Percentiles rank a stretch among this genome's conserved stretches.
Conservation (phyloP, 1,140 invertebrate genomes). For the Portunus trituberculatus region DNA sequence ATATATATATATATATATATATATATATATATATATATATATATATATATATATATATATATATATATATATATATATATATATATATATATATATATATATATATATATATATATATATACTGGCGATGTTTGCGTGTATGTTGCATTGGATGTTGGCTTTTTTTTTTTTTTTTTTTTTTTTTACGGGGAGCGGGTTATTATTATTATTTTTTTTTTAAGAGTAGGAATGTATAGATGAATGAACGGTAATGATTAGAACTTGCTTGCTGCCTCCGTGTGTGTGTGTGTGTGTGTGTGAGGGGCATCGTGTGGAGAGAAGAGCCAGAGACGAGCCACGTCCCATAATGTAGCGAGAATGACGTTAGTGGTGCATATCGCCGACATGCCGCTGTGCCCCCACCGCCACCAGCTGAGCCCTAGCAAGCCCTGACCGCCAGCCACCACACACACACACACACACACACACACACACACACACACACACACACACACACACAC, state of each 20-base stretch:
- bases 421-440: not conserved
- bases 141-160: not conserved
- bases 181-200: no score
- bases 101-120: constrained; percentile 47
- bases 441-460: no score
- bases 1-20: not conserved
- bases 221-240: not conserved
- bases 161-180: no score
- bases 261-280: not conserved
- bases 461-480: no score
- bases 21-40: not conserved
- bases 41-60: not conserved
- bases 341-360: constrained; percentile 31
- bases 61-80: not conserved
- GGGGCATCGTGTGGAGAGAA: not conserved
- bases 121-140: not conserved
- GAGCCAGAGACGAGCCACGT: not conserved
- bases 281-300: not conserved
- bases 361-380: constrained; percentile 42
- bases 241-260: not conserved
- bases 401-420: constrained; percentile 36
- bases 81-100: constrained; percentile 37
- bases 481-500: no score
- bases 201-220: no score
- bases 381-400: constrained; percentile 13